Conservation (phyloP, 1,140 invertebrate species). For the Drosophila ananassae region DNA sequence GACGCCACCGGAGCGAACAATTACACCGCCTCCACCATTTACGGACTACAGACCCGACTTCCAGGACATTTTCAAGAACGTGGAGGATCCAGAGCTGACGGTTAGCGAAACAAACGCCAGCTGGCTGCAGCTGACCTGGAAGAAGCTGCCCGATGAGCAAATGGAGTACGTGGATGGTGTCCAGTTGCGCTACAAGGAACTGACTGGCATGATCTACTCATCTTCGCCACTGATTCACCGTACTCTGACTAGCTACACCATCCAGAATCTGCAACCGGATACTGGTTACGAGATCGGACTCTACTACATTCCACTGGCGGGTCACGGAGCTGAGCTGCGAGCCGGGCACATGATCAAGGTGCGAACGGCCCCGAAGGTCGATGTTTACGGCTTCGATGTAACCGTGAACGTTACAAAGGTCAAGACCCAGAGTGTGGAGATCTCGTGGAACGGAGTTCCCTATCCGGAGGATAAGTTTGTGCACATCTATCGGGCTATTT, state of each 20-base stretch:
- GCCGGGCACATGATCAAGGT: constrained; percentile 88
- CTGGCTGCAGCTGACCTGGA: constrained; percentile 91
- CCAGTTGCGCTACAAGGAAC: constrained; percentile 88
- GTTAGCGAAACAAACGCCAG: constrained; percentile 91
- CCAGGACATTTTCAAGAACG: constrained; percentile 79
- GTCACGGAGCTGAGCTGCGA: constrained; percentile 89
- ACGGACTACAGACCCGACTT: constrained; percentile 81
- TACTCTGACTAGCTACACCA: constrained; percentile 87
- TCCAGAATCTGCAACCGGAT: constrained; percentile 89
- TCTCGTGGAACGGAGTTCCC: constrained; percentile 92
- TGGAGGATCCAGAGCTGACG: constrained; percentile 88
- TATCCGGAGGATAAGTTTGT: constrained; percentile 95
- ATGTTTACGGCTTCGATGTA: constrained; percentile 93
- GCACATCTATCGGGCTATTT: constrained; percentile 94
- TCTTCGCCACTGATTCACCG: constrained; percentile 91
- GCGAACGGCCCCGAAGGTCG: constrained; percentile 86
- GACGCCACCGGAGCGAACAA: constrained; percentile 85
- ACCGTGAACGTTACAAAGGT: constrained; percentile 89
- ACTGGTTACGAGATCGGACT: constrained; percentile 91
- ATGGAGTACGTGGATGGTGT: constrained; percentile 87
- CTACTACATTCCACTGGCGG: constrained; percentile 90
- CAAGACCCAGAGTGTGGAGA: constrained; percentile 90
- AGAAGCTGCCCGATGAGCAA: constrained; percentile 91
- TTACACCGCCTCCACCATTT: constrained; percentile 79
- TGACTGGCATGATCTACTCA: constrained; percentile 89